Evolutionary conservation across 1,140 invertebrate species (phyloP).

Genomic region (Drosophila dunni): DNA sequence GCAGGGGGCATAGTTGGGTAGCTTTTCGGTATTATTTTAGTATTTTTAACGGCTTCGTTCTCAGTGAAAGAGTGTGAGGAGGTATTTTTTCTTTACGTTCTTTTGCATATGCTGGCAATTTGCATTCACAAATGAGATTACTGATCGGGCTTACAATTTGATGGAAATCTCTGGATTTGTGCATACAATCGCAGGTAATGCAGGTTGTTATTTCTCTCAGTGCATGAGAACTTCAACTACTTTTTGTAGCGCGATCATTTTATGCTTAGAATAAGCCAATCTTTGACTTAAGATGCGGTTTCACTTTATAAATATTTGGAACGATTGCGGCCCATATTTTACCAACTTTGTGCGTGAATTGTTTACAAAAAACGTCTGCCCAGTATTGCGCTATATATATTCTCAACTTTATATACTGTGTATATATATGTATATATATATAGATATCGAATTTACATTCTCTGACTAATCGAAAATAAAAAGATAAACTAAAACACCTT

Average conservation of each 20-base stretch:
- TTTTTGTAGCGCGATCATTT: constrained; percentile 72
- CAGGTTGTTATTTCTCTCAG: background rate
- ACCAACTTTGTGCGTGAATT: constrained; percentile 85
- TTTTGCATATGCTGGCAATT: constrained; percentile 12
- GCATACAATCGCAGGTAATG: constrained; percentile 41
- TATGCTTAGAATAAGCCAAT: constrained; percentile 39
- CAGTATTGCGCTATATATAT: constrained; percentile 75
- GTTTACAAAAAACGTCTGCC: constrained; percentile 85
- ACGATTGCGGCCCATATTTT: constrained; percentile 80
- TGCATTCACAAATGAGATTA: constrained; percentile 45
- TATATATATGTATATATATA: constrained; percentile 52
- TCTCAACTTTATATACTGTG: constrained; percentile 18
- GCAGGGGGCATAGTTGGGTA: constrained; percentile 48
- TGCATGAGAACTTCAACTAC: constrained; percentile 31
- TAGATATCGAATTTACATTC: constrained; percentile 26
- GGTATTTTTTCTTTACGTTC: background rate
- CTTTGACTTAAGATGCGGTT: constrained; percentile 23
- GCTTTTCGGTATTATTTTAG: constrained; percentile 25
- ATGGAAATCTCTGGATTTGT: constrained; percentile 43
- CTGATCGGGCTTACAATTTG: background rate
- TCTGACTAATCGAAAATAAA: constrained; percentile 6
- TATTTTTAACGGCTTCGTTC: constrained; percentile 17
- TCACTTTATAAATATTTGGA: constrained; percentile 38
- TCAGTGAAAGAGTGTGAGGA: constrained; percentile 27
- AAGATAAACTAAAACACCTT: constrained; percentile 54